Evolutionary conservation across 2,797 vertebrate species (phyloP).

Genomic region (Darevskia nairensis): DNA sequence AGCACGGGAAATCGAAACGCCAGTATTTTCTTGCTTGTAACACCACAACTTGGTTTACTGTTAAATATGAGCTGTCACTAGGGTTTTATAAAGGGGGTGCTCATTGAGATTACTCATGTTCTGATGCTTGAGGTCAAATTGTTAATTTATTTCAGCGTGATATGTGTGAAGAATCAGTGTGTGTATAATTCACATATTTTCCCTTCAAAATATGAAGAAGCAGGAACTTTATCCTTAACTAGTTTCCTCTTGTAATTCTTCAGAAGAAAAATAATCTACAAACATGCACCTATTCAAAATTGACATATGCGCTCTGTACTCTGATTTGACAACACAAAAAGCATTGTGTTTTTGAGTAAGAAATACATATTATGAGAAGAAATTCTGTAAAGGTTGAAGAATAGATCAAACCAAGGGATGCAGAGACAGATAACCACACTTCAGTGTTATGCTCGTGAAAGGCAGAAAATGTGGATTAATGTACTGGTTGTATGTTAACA

Average conservation of each 20-base stretch:
- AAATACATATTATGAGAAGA: no score
- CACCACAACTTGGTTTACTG: background rate
- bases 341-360: background rate
- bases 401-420: background rate
- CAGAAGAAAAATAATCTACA: background rate
- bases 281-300: background rate
- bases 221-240: no score
- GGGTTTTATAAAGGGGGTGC: background rate
- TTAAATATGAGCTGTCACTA: background rate
- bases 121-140: background rate
- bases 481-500: background rate
- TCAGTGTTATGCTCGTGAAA: background rate
- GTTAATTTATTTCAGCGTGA: background rate
- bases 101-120: background rate
- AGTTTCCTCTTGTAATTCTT: background rate
- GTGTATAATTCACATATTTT: background rate
- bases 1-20: background rate
- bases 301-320: background rate
- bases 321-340: background rate
- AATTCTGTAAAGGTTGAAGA: background rate
- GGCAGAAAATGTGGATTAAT: background rate
- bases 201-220: background rate
- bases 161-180: background rate
- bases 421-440: background rate
- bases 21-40: background rate